These are phyloP conservation scores for Cyanoramphus novaezelandiae DNA, from an alignment of 2,113 vertebrate species.

Conservation along the genomic window DNA sequence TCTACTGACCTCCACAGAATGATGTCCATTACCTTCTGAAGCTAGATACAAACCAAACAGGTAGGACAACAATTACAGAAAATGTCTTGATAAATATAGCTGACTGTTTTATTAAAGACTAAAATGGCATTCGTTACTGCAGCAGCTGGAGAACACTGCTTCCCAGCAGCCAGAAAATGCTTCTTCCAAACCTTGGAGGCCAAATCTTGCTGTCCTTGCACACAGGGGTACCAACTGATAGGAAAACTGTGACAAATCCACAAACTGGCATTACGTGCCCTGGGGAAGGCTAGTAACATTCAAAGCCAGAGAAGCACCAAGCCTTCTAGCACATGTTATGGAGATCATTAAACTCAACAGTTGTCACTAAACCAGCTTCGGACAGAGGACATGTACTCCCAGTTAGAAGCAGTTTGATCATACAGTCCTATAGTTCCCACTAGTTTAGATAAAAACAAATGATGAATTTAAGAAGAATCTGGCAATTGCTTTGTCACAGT, in stretches of 20 bases:
- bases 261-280: neutral
- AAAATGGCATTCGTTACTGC: neutral
- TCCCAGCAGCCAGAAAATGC: neutral
- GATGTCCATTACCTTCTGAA: neutral
- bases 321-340: neutral
- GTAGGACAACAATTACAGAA: neutral
- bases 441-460: neutral
- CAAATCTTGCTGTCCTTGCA: neutral
- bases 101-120: neutral
- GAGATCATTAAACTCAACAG: neutral
- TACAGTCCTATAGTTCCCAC: neutral
- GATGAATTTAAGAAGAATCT: neutral
- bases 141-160: neutral
- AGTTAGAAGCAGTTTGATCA: neutral
- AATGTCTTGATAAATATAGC: neutral
- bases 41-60: neutral
- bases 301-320: neutral
- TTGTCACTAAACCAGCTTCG: neutral
- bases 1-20: neutral
- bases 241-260: neutral
- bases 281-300: neutral
- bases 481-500: neutral
- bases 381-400: neutral
- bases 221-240: neutral
- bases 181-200: neutral